Evolutionary conservation across 2,797 vertebrate species (phyloP), one percentile per base, ranked within the genome.

Genomic region (Acomys russatus): DNA sequence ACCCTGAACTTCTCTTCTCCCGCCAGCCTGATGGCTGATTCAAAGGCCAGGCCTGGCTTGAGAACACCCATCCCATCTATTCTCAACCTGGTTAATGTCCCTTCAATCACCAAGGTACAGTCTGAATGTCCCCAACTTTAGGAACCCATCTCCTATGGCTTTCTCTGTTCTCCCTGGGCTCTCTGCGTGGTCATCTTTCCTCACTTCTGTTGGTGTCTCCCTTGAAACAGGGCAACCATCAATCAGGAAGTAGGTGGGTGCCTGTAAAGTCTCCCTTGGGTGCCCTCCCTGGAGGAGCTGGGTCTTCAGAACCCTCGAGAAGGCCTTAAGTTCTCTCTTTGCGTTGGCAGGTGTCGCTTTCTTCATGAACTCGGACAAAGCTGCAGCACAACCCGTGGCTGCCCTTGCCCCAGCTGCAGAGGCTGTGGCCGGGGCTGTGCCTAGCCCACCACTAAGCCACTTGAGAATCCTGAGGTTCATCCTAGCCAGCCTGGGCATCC

Each of bases 401-500:
- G 84, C 82, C 1, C 14, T 93, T 14, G 20, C 73, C 30, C 71
- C 96, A 25, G 94, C 66, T 3, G 63, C 14, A 1, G 94, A 89
- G 17, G 68, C 88, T 35, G 85, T n/a, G 23, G n/a, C 79, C 9
- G 91, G 51, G 11, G 38, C 78, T 3, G 20, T 64, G 44, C 76
- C 44, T 74, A 71, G 12, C 1, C 38, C 91, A 22, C 17, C 85
- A 15, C 6, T 90, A 38, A 66, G 6, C 78, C 5, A 4, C n/a
- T 54, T 94, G 63, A 78, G n/a, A 10, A 80, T 71, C 9, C 79
- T 97, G 79, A 95, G 15, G 76, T 25, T 94, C 79, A 33, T 97
- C 4, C 95, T 97, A 76, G 30, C 83, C 68, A 49, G 70, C 54
- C 33, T 97, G 84, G 97, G 97, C 4, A 17, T 97, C 63, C 91